Percentiles rank a stretch among this genome's conserved stretches.
Conservation (phyloP, 1,140 invertebrate genomes). For the Zaprionus capensis region DNA sequence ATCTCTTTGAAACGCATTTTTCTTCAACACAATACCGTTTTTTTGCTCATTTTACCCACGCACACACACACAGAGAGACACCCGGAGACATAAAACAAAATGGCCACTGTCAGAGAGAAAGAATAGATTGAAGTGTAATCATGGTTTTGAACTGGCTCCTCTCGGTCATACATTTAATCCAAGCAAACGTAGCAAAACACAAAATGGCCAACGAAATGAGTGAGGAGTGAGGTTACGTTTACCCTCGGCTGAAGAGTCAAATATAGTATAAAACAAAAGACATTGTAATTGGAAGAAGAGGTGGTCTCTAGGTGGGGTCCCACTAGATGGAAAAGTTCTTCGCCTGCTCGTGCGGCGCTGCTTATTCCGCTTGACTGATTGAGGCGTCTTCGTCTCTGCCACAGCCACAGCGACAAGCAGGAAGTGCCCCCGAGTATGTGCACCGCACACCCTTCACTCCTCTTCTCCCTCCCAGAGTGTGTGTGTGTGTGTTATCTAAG, state of each 20-base stretch:
- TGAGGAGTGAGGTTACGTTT: constrained; percentile 65
- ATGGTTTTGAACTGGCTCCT: constrained; percentile 78
- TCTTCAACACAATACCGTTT: constrained; percentile 60
- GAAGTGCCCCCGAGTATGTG: constrained; percentile 35
- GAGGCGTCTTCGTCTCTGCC: constrained; percentile 75
- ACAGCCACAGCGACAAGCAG: constrained; percentile 27
- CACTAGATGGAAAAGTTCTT: constrained; percentile 50
- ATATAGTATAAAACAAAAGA: constrained; percentile 71
- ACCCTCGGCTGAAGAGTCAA: constrained; percentile 41
- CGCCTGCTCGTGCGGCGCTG: constrained; percentile 72
- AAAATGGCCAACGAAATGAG: constrained; percentile 75
- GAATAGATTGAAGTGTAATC: constrained; percentile 83
- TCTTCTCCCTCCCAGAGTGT: neutral
- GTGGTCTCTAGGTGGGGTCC: constrained; percentile 14
- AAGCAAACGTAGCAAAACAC: constrained; percentile 74
- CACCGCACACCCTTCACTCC: neutral
- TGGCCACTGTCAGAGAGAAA: constrained; percentile 61
- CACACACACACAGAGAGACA: neutral
- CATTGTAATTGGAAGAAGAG: constrained; percentile 72
- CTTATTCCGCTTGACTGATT: constrained; percentile 83
- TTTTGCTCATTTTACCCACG: constrained; percentile 29
- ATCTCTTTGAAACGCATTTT: constrained; percentile 82
- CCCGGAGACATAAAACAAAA: constrained; percentile 74
- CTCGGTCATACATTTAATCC: constrained; percentile 81
- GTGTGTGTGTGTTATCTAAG: constrained; percentile 72